Base-by-base conservation (phyloP, 2,113 vertebrate genomes). In the Malaclemys terrapin region DNA sequence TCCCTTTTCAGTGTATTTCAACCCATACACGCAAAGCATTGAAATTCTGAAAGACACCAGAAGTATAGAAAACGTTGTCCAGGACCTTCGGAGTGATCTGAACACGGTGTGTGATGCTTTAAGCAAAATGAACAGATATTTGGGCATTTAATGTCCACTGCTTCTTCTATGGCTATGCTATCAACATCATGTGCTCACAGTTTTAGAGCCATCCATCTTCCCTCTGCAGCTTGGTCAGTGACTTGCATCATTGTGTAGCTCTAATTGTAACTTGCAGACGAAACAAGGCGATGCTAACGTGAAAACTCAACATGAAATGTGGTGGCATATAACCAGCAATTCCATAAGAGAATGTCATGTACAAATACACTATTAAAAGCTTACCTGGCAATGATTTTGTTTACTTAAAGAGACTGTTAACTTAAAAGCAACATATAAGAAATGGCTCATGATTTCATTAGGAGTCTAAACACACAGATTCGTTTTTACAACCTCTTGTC, bases 1-100 rank as follows among this genome's bases (percentile, higher is more conserved):
- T 38, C 99, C 99, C 24, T 99, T 99, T 98, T 99, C 99, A 0
- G 99, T 99, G n/a, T 99, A 99, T 98, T 99, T 99, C 98, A 99
- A 99, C 97, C 99, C 99, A 16, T 99, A 99, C 93, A 99, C 99
- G 0, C 99, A 99, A 98, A 99, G 99, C 93, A 96, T 99, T 78
- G 99, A 99, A 97, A 99, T 99, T 95, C 98, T 99, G 90, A 99
- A 99, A 97, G 99, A 99, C 96, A 99, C 99, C 52, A 98, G 99
- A 94, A 99, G 99, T 96, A 99, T 99, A 88, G 99, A 99, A 96
- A 98, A 99, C 2, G 99, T 99, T 92, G 99, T 99, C 38, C 99
- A 99, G 93, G 99, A 99, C 95, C 99, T 99, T 47, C 99, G 99
- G 94, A 99, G 99, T 0, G 99, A 99, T 98, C 98, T 99, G 79